A percentile compares a stretch with the other conserved stretches of the same genome.
These are phyloP conservation scores for Stictonetta naevosa DNA, from an alignment of 2,113 vertebrate species.

Conservation along the genomic window DNA sequence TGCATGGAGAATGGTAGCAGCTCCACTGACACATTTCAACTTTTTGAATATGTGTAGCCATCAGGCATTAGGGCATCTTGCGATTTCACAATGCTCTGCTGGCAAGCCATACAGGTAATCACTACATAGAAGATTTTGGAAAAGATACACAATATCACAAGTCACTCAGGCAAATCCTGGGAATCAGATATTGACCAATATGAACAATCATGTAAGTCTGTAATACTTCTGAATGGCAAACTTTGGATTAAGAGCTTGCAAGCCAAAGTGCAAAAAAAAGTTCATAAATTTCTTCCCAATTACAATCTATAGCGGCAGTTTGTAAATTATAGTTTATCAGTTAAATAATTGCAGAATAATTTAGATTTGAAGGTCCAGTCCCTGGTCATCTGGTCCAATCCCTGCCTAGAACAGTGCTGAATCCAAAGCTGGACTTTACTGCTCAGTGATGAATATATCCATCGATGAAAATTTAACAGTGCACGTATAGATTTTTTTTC, in stretches of 20 bases:
- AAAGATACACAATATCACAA: neutral
- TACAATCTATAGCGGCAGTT: neutral
- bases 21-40: neutral
- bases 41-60: neutral
- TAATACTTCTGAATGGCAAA: neutral
- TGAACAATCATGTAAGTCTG: neutral
- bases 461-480: neutral
- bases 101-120: neutral
- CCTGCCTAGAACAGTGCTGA: neutral
- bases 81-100: neutral
- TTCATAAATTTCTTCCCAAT: neutral
- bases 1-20: neutral
- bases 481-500: neutral
- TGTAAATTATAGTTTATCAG: neutral
- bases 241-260: neutral
- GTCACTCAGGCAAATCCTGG: neutral
- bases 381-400: neutral
- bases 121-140: neutral
- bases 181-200: neutral
- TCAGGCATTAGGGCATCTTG: neutral
- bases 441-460: neutral
- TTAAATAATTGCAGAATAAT: neutral
- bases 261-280: neutral
- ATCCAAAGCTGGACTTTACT: neutral
- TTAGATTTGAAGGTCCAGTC: neutral